Conservation (phyloP, 2,888 invertebrate genomes). For the Drosophila percnosoma region DNA sequence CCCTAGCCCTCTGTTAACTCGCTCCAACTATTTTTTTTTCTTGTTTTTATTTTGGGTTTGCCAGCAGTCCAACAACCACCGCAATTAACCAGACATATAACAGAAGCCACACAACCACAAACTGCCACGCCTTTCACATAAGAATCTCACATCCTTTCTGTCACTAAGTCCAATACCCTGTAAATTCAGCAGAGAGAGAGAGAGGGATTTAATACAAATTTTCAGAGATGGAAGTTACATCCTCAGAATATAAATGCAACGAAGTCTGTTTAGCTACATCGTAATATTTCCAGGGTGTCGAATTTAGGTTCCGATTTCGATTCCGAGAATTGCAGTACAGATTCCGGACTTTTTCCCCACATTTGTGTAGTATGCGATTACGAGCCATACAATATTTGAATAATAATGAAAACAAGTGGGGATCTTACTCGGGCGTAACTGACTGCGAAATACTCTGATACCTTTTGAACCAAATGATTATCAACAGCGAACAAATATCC, state of each 20-base stretch:
- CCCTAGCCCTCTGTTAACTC: neutral
- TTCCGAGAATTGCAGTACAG: neutral
- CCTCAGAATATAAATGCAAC: neutral
- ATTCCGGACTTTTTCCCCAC: neutral
- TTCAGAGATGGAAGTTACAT: neutral
- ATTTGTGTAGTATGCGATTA: no score
- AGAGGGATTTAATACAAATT: neutral
- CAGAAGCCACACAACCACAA: constrained; percentile 45
- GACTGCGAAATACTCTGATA: neutral
- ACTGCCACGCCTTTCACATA: constrained; percentile 42
- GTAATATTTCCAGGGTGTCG: neutral
- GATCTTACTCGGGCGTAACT: neutral
- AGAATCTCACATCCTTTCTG: constrained; percentile 24
- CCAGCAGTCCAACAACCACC: constrained; percentile 55
- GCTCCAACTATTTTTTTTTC: constrained; percentile 1
- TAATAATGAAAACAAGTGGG: neutral
- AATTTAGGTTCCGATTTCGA: neutral
- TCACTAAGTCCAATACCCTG: constrained; percentile 37
- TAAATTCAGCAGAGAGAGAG: neutral
- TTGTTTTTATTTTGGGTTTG: constrained; percentile 6
- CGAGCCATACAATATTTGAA: neutral
- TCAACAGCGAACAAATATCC: neutral
- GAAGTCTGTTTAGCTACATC: neutral
- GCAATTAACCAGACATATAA: constrained; percentile 72
- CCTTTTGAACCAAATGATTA: neutral